A percentile compares a stretch with the other conserved stretches of the same genome.
Evolutionary conservation across 1,140 invertebrate genomes (phyloP).

Genomic region (Brachionus plicatilis): DNA sequence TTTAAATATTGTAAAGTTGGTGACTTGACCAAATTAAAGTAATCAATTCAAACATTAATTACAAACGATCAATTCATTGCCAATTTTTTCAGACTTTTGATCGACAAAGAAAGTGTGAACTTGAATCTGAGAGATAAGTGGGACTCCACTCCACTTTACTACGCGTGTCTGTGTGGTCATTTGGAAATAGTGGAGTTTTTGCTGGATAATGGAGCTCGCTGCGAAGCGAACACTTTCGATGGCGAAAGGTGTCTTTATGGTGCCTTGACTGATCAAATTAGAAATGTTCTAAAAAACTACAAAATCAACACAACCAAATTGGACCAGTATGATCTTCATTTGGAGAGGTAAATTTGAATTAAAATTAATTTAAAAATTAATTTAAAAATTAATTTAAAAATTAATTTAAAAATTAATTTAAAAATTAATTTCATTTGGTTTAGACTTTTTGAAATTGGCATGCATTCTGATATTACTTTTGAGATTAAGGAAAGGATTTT

Average conservation of each 20-base stretch:
- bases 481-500: neutral
- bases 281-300: constrained; percentile 57
- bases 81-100: constrained; percentile 50
- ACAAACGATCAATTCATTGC: neutral
- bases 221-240: constrained; percentile 62
- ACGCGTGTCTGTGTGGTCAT: constrained; percentile 62
- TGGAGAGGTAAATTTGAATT: constrained; percentile 48
- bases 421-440: neutral
- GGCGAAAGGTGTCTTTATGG: constrained; percentile 62
- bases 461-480: constrained; percentile 23
- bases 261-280: constrained; percentile 59
- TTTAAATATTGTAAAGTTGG: constrained; percentile 54
- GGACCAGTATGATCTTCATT: constrained; percentile 58
- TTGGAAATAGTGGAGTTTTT: constrained; percentile 58
- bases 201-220: constrained; percentile 58
- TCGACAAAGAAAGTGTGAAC: constrained; percentile 59
- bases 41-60: constrained; percentile 40
- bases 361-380: neutral
- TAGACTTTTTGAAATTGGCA: neutral
- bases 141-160: constrained; percentile 62
- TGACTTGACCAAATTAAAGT: constrained; percentile 53
- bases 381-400: neutral
- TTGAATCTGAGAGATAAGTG: constrained; percentile 60
- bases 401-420: neutral
- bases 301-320: constrained; percentile 57